Conservation (phyloP, 2,113 vertebrate genomes). For the Daphoenositta chrysoptera region DNA sequence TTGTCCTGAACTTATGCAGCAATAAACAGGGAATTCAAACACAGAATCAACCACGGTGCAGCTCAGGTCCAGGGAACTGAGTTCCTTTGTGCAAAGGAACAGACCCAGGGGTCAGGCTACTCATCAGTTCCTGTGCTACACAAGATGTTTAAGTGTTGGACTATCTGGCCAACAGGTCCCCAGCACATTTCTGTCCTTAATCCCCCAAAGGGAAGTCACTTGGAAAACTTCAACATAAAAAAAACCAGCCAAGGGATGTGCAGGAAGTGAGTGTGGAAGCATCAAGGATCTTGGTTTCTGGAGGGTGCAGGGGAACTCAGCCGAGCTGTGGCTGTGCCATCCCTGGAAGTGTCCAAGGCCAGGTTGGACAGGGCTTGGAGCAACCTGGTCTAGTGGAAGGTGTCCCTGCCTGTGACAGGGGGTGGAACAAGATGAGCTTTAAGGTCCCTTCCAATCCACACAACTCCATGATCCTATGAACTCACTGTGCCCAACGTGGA, state of each 20-base stretch:
- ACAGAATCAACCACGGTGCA: not conserved
- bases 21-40: not conserved
- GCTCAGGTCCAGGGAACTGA: not conserved
- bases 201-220: not conserved
- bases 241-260: not conserved
- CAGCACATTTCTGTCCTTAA: not conserved
- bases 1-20: rapidly evolving
- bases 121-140: not conserved
- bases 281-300: not conserved
- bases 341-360: not conserved
- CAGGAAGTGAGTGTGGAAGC: not conserved
- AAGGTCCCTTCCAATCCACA: not conserved
- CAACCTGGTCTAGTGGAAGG: not conserved
- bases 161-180: not conserved
- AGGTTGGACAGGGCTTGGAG: not conserved
- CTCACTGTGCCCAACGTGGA: constrained; percentile 74
- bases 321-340: not conserved
- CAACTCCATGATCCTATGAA: not conserved
- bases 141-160: not conserved
- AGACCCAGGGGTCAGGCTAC: not conserved
- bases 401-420: not conserved
- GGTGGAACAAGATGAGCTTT: not conserved
- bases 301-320: not conserved
- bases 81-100: not conserved
- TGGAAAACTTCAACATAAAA: not conserved